A percentile compares a stretch with the other conserved stretches of the same genome.
These are phyloP conservation scores for Onychorhynchus coronatus DNA, from an alignment of 2,113 vertebrate species.

Conservation along the genomic window DNA sequence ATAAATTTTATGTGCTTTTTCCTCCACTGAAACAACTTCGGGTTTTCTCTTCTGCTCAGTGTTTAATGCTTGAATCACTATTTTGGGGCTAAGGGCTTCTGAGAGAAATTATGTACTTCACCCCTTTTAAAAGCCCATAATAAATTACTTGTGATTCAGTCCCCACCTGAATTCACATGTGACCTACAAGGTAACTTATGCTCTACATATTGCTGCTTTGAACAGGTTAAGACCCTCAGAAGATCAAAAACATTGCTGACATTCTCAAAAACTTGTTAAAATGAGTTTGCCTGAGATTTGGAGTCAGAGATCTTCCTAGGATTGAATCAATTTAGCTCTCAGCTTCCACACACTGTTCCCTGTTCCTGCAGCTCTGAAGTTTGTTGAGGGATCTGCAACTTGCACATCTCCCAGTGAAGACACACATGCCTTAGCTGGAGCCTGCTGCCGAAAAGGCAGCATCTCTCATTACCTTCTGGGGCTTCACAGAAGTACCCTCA, in stretches of 20 bases:
- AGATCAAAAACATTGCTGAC: neutral
- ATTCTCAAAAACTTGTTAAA: neutral
- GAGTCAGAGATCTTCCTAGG: neutral
- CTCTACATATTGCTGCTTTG: neutral
- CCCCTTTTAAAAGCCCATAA: neutral
- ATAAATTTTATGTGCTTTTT: neutral
- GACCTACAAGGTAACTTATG: neutral
- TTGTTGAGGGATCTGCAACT: neutral
- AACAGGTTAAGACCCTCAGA: neutral
- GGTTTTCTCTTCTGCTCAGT: neutral
- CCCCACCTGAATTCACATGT: neutral
- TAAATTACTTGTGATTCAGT: neutral
- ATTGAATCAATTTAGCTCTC: neutral
- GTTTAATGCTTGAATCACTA: neutral
- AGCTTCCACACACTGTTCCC: neutral
- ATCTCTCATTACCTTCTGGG: neutral
- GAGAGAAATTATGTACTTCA: neutral
- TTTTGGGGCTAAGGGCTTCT: neutral
- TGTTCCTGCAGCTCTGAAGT: neutral
- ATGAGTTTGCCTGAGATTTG: neutral
- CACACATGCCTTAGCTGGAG: neutral
- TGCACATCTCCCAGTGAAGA: neutral
- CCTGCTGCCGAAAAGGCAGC: neutral
- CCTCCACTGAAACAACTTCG: neutral
- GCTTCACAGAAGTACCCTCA: neutral